phyloP scores from a whole-genome alignment of 2,113 vertebrate genomes.

The Mustela nigripes region DNA sequence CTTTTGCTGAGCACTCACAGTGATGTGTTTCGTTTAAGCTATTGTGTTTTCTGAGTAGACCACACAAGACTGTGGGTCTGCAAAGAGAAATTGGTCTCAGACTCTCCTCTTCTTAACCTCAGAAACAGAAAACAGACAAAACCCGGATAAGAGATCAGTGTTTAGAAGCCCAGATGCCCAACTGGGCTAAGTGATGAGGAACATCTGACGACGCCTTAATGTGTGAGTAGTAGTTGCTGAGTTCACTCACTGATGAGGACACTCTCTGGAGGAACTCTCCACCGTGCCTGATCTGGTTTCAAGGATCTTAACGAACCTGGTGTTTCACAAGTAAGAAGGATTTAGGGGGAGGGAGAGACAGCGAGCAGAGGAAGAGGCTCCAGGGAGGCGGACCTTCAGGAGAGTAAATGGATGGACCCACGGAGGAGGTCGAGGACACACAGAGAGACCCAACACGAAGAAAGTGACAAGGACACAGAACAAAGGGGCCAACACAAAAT shows the following conservation, averaged over 20 bases:
- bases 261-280: neutral
- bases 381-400: neutral
- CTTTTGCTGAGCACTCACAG: neutral
- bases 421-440: neutral
- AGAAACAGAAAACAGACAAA: neutral
- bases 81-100: neutral
- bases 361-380: neutral
- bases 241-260: neutral
- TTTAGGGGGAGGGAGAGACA: neutral
- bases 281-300: neutral
- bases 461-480: neutral
- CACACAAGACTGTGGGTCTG: neutral
- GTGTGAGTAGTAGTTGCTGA: neutral
- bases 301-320: neutral
- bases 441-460: neutral
- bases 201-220: neutral
- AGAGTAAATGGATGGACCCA: neutral
- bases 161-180: neutral
- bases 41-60: neutral
- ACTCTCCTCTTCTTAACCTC: neutral
- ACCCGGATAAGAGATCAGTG: neutral
- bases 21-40: neutral
- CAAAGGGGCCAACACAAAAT: neutral
- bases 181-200: neutral
- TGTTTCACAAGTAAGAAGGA: neutral